Evolutionary conservation across 1,140 invertebrate species (phyloP).

Genomic region (Magallana gigas): DNA sequence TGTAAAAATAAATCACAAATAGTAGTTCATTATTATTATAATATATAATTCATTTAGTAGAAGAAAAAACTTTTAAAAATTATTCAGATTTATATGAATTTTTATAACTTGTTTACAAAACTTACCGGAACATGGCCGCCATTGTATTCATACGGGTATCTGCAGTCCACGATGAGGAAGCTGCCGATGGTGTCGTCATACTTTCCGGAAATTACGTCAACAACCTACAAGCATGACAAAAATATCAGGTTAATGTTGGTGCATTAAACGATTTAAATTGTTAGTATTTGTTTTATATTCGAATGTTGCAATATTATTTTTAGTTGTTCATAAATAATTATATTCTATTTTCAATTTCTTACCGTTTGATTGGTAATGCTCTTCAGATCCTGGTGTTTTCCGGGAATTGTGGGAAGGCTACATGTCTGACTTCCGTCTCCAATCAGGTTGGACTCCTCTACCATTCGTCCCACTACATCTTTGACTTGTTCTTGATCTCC

Average conservation of each 20-base stretch:
- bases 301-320: background rate
- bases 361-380: constrained; percentile 87
- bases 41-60: too few species aligned
- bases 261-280: background rate
- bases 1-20: background rate
- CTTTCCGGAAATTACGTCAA: constrained; percentile 57
- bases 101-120: background rate
- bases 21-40: too few species aligned
- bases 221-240: background rate
- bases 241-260: background rate
- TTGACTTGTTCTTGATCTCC: background rate
- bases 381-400: constrained; percentile 91
- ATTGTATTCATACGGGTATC: constrained; percentile 97
- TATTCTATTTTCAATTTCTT: too few species aligned
- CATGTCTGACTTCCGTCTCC: constrained; percentile 80
- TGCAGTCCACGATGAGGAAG: constrained; percentile 79
- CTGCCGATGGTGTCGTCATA: constrained; percentile 62
- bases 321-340: too few species aligned
- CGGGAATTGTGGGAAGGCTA: constrained; percentile 86
- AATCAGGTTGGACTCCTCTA: constrained; percentile 40
- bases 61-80: background rate
- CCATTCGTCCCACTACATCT: background rate
- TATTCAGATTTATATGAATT: background rate
- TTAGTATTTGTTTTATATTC: background rate
- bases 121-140: constrained; percentile 91